Evolutionary conservation across 2,888 invertebrate genomes (phyloP), one percentile per base, ranked within the genome.

Genomic region (Ichneumon xanthorius): DNA sequence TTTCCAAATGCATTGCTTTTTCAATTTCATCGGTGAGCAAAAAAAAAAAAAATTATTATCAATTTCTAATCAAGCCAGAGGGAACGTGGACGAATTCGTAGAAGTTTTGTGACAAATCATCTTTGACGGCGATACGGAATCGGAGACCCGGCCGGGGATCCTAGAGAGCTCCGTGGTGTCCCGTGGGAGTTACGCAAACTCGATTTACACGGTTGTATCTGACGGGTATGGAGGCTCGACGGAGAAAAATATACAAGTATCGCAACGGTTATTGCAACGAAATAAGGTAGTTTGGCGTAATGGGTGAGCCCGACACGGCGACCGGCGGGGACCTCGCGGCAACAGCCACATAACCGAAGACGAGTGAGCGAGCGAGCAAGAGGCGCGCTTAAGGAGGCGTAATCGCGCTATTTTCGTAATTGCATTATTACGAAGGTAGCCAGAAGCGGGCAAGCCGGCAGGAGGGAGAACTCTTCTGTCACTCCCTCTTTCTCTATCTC

Each of bases 331-430:
- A 45, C 48, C 40, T 82, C 67, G 61, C 61, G 67, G 84, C 68
- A 67, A 84, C 50, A 81, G 76, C 45, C 67, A 80, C 78, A 83
- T 83, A 85, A 85, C 83, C 75, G 61, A 84, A 86, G 85, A 85
- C 75, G 80, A 84, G 67, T 16, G 37, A 67, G 61, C 45, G 61
- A 61, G 61, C 33, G 78, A 82, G 78, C 80, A 87, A 73, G 78
- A 73, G 76, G 6, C n/a, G 83, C 84, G 87, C 89, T 89, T 89
- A 88, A 90, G 88, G 82, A 90, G 90, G 89, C 89, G 89, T 92
- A 92, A 92, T 91, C 90, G 88, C 86, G 90, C 90, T 89, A 90
- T 92, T 92, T 91, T 91, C 90, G 90, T 92, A 92, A 92, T 92
- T 91, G 90, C 91, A 91, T 92, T 92, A 92, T 92, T 92, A 91